A percentile compares a stretch with the other conserved stretches of the same genome.
These are phyloP conservation scores for Clarias laeviceps DNA, from an alignment of 2,797 vertebrate species.

Conservation along the genomic window DNA sequence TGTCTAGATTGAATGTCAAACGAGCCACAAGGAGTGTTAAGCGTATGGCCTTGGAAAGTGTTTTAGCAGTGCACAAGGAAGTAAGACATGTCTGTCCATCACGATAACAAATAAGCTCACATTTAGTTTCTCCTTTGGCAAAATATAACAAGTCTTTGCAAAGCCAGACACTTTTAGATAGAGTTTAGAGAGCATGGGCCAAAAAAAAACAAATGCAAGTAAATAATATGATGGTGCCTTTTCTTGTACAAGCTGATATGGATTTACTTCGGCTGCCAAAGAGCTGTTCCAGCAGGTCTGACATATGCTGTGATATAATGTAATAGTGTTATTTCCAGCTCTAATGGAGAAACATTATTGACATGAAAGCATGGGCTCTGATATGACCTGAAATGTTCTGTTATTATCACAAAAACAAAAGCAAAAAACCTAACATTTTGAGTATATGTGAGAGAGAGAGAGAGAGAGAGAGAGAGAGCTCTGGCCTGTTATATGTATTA, in stretches of 20 bases:
- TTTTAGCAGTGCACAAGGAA: background rate
- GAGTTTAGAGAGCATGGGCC: background rate
- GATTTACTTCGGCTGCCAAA: constrained; percentile 26
- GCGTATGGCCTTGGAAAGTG: background rate
- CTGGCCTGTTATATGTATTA: background rate
- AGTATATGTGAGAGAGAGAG: background rate
- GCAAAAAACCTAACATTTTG: background rate
- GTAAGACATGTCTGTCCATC: constrained; percentile 12
- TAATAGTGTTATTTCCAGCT: constrained; percentile 55
- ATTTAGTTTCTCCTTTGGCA: background rate
- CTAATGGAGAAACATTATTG: constrained; percentile 60
- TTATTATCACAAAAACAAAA: constrained; percentile 54
- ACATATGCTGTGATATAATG: constrained; percentile 44
- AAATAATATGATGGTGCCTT: constrained; percentile 13
- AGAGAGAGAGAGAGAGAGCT: background rate
- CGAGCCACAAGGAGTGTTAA: background rate
- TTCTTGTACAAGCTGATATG: constrained; percentile 20
- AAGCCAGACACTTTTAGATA: constrained; percentile 12
- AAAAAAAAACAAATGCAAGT: constrained; percentile 28
- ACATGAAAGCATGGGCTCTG: constrained; percentile 51
- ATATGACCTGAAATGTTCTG: constrained; percentile 55
- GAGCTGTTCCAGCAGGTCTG: constrained; percentile 9
- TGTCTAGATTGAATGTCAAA: background rate
- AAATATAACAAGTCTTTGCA: constrained; percentile 20
- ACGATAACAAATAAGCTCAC: constrained; percentile 21